A percentile compares a stretch with the other conserved stretches of the same genome.
These are phyloP conservation scores for Orchesella cincta DNA, from an alignment of 1,140 invertebrate species.

Conservation along the genomic window DNA sequence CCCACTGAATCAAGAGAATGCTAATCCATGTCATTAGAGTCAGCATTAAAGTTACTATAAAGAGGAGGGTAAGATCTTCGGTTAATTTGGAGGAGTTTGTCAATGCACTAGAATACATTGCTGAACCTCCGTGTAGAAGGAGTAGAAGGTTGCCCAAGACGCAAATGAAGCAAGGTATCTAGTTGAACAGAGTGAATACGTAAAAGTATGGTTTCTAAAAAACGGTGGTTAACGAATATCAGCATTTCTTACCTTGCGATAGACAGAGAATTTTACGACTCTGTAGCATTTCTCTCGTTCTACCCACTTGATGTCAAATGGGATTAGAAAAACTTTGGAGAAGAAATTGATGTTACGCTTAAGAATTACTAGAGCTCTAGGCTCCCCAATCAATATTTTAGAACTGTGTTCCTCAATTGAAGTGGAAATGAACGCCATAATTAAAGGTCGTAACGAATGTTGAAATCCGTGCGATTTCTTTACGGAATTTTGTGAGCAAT, in stretches of 20 bases:
- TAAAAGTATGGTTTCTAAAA: not conserved
- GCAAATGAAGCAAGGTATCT: not conserved
- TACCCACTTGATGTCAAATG: not conserved
- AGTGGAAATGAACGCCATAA: too few relatives aligned
- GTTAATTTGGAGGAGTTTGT: too few relatives aligned
- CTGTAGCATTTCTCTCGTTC: not conserved
- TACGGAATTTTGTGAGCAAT: too few relatives aligned
- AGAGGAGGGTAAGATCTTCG: too few relatives aligned
- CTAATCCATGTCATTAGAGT: too few relatives aligned
- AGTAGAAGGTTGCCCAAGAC: not conserved
- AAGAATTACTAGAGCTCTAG: not conserved
- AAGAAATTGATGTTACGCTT: not conserved
- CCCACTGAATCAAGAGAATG: too few relatives aligned
- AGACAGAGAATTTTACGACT: not conserved
- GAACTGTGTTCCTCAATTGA: too few relatives aligned
- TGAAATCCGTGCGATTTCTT: too few relatives aligned
- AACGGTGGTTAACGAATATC: not conserved
- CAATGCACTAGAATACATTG: not conserved
- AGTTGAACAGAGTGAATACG: not conserved
- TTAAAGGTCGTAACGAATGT: too few relatives aligned
- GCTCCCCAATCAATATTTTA: too few relatives aligned
- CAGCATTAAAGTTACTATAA: too few relatives aligned
- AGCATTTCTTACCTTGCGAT: not conserved
- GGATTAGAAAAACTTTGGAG: not conserved
- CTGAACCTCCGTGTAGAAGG: not conserved